Evolutionary conservation across 2,797 vertebrate species (phyloP).

Genomic region (Coilia nasus): DNA sequence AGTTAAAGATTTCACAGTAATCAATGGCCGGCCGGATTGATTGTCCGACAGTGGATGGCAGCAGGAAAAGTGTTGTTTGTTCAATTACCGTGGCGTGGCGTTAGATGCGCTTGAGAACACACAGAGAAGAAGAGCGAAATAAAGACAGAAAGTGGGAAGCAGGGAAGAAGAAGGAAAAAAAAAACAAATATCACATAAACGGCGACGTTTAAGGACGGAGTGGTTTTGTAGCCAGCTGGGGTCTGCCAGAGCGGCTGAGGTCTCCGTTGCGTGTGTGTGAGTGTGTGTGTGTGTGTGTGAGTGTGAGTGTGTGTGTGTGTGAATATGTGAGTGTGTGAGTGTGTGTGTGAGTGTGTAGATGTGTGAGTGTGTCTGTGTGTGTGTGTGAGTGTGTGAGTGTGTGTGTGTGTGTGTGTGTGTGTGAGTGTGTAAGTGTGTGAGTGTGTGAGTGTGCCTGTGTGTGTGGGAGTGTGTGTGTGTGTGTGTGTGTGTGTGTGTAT

Average conservation of each 20-base stretch:
- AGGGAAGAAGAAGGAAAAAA: background rate
- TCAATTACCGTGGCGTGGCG: constrained; percentile 22
- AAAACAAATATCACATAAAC: background rate
- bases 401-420: background rate
- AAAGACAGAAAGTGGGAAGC: background rate
- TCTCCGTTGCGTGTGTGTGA: background rate
- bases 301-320: background rate
- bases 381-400: background rate
- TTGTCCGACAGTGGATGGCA: background rate
- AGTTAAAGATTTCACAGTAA: constrained; percentile 36
- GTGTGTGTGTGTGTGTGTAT: no score
- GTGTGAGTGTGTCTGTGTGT: background rate
- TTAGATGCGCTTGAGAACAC: constrained; percentile 1
- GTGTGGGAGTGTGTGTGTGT: no score
- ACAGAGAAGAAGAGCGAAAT: background rate
- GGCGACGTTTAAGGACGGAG: background rate
- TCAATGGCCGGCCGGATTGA: constrained; percentile 32
- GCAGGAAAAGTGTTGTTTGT: constrained; percentile 37
- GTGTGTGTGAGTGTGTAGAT: background rate
- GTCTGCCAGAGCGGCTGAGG: background rate
- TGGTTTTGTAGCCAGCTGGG: background rate
- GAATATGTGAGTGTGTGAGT: no score
- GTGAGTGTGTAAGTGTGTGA: no score
- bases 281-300: background rate
- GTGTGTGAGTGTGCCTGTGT: no score